Base-by-base conservation (phyloP, 1,140 invertebrate species). In the Drosophila ogumai region DNA sequence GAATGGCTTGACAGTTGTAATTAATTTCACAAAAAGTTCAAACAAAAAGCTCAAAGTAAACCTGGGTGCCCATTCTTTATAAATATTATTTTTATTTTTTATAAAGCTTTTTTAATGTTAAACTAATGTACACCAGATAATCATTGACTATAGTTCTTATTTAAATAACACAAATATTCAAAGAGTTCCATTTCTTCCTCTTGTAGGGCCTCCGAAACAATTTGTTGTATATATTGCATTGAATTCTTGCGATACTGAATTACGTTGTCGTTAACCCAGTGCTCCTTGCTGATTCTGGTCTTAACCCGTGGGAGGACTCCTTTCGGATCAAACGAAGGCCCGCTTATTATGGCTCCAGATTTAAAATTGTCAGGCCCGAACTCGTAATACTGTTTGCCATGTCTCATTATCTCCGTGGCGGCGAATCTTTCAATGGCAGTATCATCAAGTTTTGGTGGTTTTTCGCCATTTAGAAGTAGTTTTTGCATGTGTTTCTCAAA, bases 341-440 rank as follows among this genome's bases (percentile, higher is more conserved):
- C 67, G 17, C 41, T 56, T 3, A 69, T 19, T 10, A 71, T 57
- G 6, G 0, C 0, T 32, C 41, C 6, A 3, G 6, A 3, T 28
- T 41, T 15, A 3, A 34, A 47, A n/a, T 15, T 15, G 7, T 40
- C 50, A 6, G 49, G 8, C 6, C 50, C 41, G 7, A 71, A 69
- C 34, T 71, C 65, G 36, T 56, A 57, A 47, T 57, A 71, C 15
- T 40, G 67, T 17, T 71, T 71, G 10, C 65, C 41, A 32, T 69
- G 57, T 28, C 10, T 52, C 22, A 32, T 56, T 34, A 57, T 44
- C 2, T 69, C 25, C 2, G 25, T 40, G 3, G 67, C 64, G 2
- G 15, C n/a, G 12, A 71, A 71, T 40, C 41, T 34, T 13, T 15
- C 28, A 0, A 47, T 9, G 7, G 1, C 15, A 3, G 32, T 13